phyloP scores from a whole-genome alignment of 2,113 vertebrate species.

The Colaptes auratus region DNA sequence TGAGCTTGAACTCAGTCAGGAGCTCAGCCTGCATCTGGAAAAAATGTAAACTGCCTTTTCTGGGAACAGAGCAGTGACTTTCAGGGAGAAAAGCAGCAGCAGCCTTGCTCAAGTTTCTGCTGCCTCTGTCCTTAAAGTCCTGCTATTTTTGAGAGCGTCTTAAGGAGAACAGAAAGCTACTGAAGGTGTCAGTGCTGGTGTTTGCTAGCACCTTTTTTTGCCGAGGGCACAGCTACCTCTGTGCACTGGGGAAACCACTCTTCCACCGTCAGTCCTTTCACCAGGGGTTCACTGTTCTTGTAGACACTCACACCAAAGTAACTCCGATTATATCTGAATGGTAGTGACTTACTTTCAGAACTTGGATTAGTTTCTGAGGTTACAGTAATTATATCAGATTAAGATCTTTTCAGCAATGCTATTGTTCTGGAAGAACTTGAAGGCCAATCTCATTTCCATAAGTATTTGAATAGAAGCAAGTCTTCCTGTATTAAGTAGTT shows the following conservation, averaged over 20 bases:
- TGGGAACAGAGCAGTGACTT: not conserved
- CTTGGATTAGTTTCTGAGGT: not conserved
- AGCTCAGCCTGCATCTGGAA: not conserved
- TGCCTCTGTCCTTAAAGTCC: not conserved
- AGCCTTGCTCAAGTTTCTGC: not conserved
- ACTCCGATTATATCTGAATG: rapidly evolving
- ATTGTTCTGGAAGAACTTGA: not conserved
- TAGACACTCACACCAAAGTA: not conserved
- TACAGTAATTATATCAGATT: not conserved
- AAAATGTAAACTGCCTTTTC: not conserved
- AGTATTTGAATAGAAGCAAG: not conserved
- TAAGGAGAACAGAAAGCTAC: not conserved
- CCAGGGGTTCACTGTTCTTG: not conserved
- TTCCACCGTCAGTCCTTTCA: rapidly evolving
- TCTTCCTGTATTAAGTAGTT: not conserved
- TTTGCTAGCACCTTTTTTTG: not conserved
- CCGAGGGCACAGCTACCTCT: rapidly evolving
- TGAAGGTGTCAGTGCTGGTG: not conserved
- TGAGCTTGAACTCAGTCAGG: not conserved
- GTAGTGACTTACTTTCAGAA: not conserved
- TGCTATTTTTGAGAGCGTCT: not conserved
- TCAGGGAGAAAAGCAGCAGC: not conserved
- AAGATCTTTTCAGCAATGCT: not conserved
- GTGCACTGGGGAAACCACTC: not conserved
- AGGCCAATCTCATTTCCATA: not conserved